Base-by-base conservation (phyloP, 92 coral and sea anemone species). In the Virgularia gustaviana region DNA sequence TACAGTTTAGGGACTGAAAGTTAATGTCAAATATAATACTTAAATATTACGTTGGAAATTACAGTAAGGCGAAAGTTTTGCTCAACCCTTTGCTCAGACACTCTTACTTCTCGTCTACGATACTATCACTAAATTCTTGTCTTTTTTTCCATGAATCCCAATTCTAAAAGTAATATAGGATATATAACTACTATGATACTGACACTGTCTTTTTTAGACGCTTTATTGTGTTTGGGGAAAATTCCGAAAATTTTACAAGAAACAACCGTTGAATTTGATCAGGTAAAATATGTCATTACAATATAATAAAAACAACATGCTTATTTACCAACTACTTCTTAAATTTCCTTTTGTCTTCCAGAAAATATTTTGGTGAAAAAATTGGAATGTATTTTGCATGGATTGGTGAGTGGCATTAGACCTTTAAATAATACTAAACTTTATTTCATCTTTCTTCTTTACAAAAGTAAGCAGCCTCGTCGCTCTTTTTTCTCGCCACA, bases 301-400 rank as follows among this genome's bases (percentile, higher is more conserved):
- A 28, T 9, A 34, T 57, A 13, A 43, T 43, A 1, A 43, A 16
- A 43, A 20, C 5, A 43, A 43, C 19, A 13, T 43, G 19, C n/a
- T 13, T 16, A 43, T 1, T 43, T 13, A 43, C 51, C 20, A 43
- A 13, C 13, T 13, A 43, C 19, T 43, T 43, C 51, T 1, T 43
- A 13, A 43, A 43, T 43, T 43, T 43, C 51, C n/a, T 43, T 16
- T 43, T 76, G 34, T 36, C 12, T 15, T 3, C 13, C 29, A 75
- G 98, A 72, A 83, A 87, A 43, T 92, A 92, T 70, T 92, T 89
- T 87, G 98, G 98, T 15, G 98, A 92, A 71, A 92, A 92, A 83
- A 84, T 92, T 82, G 98, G 98, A 35, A 83, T 92, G 19, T 92
- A 92, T 66, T 92, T 92, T 85, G 98, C 98, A 6, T 92, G 98